Conservation (phyloP, 2,888 invertebrate species). For the Cataglyphis albicans region DNA sequence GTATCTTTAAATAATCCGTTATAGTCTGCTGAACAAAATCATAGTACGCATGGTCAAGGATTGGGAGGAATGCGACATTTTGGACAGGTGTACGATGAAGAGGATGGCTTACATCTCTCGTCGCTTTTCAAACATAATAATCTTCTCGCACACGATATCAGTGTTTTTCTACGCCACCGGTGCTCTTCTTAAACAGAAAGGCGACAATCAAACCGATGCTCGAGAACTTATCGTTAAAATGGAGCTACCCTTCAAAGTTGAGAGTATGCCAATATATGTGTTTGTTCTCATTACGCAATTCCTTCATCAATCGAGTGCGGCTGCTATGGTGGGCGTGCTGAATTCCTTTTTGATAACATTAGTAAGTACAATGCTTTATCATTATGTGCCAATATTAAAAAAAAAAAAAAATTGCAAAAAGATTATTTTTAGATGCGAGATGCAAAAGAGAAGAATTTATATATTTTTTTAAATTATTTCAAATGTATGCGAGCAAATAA, state of each 20-base stretch:
- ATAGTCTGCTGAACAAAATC: constrained; percentile 56
- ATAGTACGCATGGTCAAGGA: constrained; percentile 55
- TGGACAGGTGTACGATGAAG: constrained; percentile 44
- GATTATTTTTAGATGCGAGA: not conserved
- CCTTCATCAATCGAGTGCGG: constrained; percentile 51
- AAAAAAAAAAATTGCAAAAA: not conserved
- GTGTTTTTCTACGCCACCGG: constrained; percentile 38
- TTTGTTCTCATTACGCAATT: constrained; percentile 52
- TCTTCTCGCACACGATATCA: constrained; percentile 11
- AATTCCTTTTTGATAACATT: constrained; percentile 54
- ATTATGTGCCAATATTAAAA: not conserved
- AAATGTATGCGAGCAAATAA: not conserved
- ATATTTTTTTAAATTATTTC: not conserved
- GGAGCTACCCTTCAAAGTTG: constrained; percentile 59
- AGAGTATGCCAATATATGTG: constrained; percentile 46
- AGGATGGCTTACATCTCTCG: constrained; percentile 43
- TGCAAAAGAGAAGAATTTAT: not conserved
- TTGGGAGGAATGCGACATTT: constrained; percentile 49
- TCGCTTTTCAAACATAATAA: constrained; percentile 42
- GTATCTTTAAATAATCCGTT: constrained; percentile 30
- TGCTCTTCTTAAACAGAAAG: not conserved
- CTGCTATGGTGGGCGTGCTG: constrained; percentile 45
- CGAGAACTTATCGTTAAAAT: constrained; percentile 58
- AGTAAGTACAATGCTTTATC: constrained; percentile 42
- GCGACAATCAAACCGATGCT: not conserved